A percentile compares a stretch with the other conserved stretches of the same genome.
phyloP scores from a whole-genome alignment of 2,113 vertebrate species.

The Illadopsis cleaveri region DNA sequence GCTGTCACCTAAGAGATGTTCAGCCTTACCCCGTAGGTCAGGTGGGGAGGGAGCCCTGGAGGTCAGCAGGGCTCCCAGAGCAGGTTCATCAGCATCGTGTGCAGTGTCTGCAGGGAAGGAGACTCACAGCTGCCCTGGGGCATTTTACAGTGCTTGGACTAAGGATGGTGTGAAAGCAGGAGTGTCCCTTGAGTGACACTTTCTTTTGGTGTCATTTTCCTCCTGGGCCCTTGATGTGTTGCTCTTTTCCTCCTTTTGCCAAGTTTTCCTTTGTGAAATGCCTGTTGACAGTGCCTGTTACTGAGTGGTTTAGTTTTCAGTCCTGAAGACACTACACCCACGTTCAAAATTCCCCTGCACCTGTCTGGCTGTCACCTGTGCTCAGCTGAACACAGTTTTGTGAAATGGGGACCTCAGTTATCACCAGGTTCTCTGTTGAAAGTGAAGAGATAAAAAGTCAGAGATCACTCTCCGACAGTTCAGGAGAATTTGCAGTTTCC shows the following conservation, averaged over 20 bases:
- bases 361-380: background rate
- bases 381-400: background rate
- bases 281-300: background rate
- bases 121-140: background rate
- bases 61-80: background rate
- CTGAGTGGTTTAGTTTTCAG: background rate
- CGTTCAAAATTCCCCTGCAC: too few relatives aligned
- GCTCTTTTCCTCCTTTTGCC: background rate
- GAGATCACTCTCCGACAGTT: background rate
- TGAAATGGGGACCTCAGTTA: too few relatives aligned
- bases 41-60: background rate
- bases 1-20: rapidly evolving
- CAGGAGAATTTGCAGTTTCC: background rate
- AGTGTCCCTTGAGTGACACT: background rate
- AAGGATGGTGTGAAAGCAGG: rapidly evolving
- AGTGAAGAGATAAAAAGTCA: background rate
- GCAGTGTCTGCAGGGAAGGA: background rate
- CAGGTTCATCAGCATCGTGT: background rate
- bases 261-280: background rate
- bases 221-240: background rate
- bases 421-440: background rate
- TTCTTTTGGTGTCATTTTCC: background rate
- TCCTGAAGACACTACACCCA: rapidly evolving
- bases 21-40: background rate
- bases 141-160: rapidly evolving